Evolutionary conservation across 2,797 vertebrate species (phyloP).

Genomic region (Poeciliopsis presidionis): DNA sequence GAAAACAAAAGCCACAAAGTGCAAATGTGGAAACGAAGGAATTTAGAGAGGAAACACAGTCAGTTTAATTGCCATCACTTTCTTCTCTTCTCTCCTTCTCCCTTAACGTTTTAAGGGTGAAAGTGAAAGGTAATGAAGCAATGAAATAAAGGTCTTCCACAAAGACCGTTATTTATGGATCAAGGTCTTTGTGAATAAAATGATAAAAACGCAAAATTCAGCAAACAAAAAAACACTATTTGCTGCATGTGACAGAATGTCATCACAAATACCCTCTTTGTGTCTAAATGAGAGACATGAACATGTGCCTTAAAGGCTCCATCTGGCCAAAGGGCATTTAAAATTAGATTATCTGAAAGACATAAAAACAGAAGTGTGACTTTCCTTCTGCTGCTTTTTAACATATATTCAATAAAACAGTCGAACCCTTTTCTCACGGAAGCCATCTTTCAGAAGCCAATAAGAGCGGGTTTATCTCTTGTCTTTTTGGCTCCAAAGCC

Average conservation of each 20-base stretch:
- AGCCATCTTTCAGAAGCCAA: slow-evolving; percentile 35
- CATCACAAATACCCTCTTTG: slow-evolving; percentile 34
- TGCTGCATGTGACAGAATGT: slow-evolving; percentile 39
- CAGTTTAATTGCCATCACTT: slow-evolving; percentile 57
- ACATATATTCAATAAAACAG: slow-evolving; percentile 30
- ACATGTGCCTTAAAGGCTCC: slow-evolving; percentile 24
- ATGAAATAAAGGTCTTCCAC: slow-evolving; percentile 44
- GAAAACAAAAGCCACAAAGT: slow-evolving; percentile 65
- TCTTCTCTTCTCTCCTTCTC: slow-evolving; percentile 13
- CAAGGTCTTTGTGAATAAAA: slow-evolving; percentile 5
- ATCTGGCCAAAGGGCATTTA: slow-evolving; percentile 35
- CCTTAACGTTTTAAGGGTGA: not conserved
- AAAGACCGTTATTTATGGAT: not conserved
- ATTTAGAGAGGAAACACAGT: slow-evolving; percentile 60
- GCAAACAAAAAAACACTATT: slow-evolving; percentile 30
- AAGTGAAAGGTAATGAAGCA: not conserved
- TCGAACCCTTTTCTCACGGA: slow-evolving; percentile 29
- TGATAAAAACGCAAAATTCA: slow-evolving; percentile 4
- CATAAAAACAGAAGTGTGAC: slow-evolving; percentile 24
- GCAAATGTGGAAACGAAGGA: slow-evolving; percentile 64
- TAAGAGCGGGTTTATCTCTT: slow-evolving; percentile 14
- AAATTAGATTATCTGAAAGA: slow-evolving; percentile 42
- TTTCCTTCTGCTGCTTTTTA: slow-evolving; percentile 11
- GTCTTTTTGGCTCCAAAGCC: slow-evolving; percentile 30
- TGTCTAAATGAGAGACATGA: slow-evolving; percentile 43